A percentile compares a stretch with the other conserved stretches of the same genome.
Evolutionary conservation across 2,113 vertebrate species (phyloP).

Genomic region (Saguinus imperator): DNA sequence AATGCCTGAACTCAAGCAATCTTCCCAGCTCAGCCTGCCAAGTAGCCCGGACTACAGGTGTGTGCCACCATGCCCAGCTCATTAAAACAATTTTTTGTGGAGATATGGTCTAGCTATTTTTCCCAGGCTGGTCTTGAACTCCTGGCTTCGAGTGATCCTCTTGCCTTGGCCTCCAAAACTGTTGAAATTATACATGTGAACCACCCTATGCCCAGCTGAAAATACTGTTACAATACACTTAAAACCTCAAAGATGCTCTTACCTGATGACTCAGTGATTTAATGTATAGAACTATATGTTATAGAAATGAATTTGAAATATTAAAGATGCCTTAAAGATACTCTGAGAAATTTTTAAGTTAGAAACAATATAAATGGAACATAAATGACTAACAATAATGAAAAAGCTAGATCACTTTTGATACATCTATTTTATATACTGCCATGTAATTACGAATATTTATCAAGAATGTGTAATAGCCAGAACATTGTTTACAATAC

Average conservation of each 20-base stretch:
- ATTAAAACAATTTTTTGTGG: too few species aligned
- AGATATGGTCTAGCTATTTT: too few species aligned
- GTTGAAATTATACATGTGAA: too few species aligned
- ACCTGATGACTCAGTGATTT: slow-evolving; percentile 9
- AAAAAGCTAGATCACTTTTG: not conserved
- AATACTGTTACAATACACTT: not conserved
- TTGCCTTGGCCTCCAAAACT: too few species aligned
- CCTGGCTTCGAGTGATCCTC: too few species aligned
- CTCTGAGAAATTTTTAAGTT: not conserved
- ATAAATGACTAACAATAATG: slow-evolving; percentile 2
- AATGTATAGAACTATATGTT: not conserved
- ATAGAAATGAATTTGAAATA: not conserved
- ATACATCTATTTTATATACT: not conserved
- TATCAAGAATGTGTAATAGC: not conserved
- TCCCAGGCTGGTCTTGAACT: too few species aligned
- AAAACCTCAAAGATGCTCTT: not conserved
- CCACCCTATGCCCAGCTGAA: not conserved
- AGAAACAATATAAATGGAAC: not conserved
- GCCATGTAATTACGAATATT: not conserved
- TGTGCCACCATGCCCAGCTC: too few species aligned
- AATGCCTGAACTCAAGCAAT: too few species aligned
- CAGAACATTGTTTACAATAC: not conserved
- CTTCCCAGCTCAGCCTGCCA: too few species aligned
- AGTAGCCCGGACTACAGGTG: too few species aligned
- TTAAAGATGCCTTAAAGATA: not conserved